Conservation (phyloP, 2,113 vertebrate genomes). For the Acanthochromis polyacanthus region DNA sequence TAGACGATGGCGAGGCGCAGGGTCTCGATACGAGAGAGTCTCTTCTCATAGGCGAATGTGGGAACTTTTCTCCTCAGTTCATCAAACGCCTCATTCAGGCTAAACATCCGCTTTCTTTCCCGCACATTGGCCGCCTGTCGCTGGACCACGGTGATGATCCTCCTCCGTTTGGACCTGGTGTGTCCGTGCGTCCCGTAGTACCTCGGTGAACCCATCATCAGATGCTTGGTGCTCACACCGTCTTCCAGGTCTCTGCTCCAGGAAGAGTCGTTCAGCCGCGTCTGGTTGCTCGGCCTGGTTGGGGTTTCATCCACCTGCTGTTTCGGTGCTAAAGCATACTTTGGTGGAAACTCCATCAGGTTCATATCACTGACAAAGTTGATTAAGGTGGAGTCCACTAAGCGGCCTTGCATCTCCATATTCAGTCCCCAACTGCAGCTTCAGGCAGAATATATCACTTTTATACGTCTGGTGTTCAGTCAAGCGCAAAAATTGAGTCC, state of each 20-base stretch:
- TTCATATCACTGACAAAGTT: conserved; percentile 86
- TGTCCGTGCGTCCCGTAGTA: conserved; percentile 56
- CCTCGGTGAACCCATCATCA: conserved; percentile 50
- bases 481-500: conserved; percentile 71
- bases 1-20: conserved; percentile 96
- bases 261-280: conserved; percentile 64
- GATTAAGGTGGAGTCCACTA: conserved; percentile 80
- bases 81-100: conserved; percentile 97
- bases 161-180: conserved; percentile 88
- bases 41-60: conserved; percentile 97
- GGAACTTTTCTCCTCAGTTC: conserved; percentile 94
- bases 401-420: conserved; percentile 79
- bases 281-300: conserved; percentile 64
- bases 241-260: conserved; percentile 70
- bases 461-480: conserved; percentile 17
- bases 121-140: conserved; percentile 95
- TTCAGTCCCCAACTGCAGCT: background rate
- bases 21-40: conserved; percentile 96
- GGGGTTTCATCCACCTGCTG: conserved; percentile 55
- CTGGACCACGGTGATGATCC: conserved; percentile 93
- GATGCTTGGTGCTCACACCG: conserved; percentile 43
- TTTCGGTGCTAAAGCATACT: conserved; percentile 39
- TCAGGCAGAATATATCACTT: conserved; percentile 22
- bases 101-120: conserved; percentile 96
- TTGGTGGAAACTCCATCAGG: conserved; percentile 75